Base-by-base conservation (phyloP, 2,888 invertebrate species). In the Cryptus armator region DNA sequence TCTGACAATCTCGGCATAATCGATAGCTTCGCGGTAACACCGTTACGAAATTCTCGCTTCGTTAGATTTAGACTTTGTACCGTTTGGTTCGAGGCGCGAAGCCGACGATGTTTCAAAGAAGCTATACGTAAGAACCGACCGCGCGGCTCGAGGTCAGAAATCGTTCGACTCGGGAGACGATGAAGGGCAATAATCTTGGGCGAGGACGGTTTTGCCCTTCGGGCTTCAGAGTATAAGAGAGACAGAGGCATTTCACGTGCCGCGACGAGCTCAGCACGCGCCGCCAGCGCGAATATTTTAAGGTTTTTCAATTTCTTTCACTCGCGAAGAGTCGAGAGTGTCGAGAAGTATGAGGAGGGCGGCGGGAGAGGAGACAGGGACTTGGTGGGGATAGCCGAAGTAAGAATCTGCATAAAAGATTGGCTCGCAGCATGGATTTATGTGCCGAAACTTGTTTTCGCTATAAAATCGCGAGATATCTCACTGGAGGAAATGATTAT, bases 391-490 rank as follows among this genome's bases (percentile, higher is more conserved):
- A 66, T 32, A 59, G 43, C n/a, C 24, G n/a, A 10, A 48, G 37
- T 46, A 44, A 66, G 81, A 86, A 82, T 80, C 37, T 84, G 77
- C 67, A 79, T 75, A 75, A 84, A 81, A 80, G 75, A 66, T 75
- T 59, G 37, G 75, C 32, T 53, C 48, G 70, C 64, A 64, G 79
- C 74, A 75, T 29, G 70, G 75, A 80, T 75, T 83, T 74, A 74
- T 79, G 64, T 53, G 44, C 56, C 75, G 75, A 83, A 83, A 83
- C 80, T 83, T 79, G 79, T 83, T 83, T 83, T 83, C 64, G 79
- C 80, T 70, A 79, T 80, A 75, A 66, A 80, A 32, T 19, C 77
- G 62, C 70, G 24, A 62, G 10, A 72, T 68, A 62, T 62, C 29
- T 32, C 59, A 62, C 59, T 4, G 59, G 62, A 74, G 78, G 72